Conservation (phyloP, 2,113 vertebrate genomes). For the Mustelus asterias region DNA sequence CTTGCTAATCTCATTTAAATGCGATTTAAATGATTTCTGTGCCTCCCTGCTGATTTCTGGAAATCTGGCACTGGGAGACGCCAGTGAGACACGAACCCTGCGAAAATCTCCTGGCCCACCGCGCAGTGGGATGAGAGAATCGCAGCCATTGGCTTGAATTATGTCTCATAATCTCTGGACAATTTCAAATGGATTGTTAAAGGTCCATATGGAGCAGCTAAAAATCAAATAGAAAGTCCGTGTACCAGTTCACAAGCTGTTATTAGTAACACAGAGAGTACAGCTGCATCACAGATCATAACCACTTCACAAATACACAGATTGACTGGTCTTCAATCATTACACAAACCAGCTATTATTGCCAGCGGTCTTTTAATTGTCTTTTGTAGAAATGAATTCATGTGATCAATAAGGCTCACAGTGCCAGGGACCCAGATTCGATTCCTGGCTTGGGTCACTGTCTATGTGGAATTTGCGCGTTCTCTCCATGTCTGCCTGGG, state of each 20-base stretch:
- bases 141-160: background rate
- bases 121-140: too few relatives aligned
- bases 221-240: background rate
- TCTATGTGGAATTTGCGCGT: too few relatives aligned
- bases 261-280: background rate
- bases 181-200: background rate
- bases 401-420: background rate
- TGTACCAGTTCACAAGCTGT: background rate
- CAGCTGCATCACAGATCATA: background rate
- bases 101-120: too few relatives aligned
- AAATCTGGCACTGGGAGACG: too few relatives aligned
- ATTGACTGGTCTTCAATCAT: background rate
- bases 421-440: too few relatives aligned
- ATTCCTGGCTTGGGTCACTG: too few relatives aligned
- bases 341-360: background rate
- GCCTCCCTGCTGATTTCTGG: too few relatives aligned
- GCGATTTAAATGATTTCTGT: too few relatives aligned
- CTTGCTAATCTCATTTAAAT: too few relatives aligned
- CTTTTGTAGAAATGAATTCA: background rate
- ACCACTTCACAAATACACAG: background rate
- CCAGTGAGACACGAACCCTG: too few relatives aligned
- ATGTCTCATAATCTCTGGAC: background rate
- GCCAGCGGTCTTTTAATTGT: background rate
- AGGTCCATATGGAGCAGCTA: background rate
- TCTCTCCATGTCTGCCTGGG: too few relatives aligned